Conservation (phyloP, 2,888 invertebrate genomes). For the Caenorhabditis doughertyi region DNA sequence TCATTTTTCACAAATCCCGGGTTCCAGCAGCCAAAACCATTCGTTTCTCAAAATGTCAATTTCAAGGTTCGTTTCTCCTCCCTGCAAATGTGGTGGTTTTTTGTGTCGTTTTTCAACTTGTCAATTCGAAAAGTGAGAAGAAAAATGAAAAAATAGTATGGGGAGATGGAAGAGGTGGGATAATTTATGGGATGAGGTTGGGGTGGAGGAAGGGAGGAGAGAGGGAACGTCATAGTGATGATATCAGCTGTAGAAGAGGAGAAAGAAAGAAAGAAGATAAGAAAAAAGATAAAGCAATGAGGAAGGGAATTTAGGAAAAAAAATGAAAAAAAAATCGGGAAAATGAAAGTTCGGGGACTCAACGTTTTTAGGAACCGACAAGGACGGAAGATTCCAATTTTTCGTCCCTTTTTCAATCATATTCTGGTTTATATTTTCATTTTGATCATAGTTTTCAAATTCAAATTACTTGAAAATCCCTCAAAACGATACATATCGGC, state of each 20-base stretch:
- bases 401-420: no score
- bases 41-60: no score
- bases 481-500: no score
- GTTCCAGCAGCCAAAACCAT: no score
- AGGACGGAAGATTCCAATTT: no score
- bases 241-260: slow-evolving; percentile 43
- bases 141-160: background rate
- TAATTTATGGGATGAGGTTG: slow-evolving; percentile 46
- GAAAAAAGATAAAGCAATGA: slow-evolving; percentile 14
- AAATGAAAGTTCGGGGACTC: no score
- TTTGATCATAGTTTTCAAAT: no score
- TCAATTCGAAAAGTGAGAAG: background rate
- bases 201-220: slow-evolving; percentile 12
- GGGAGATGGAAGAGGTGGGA: slow-evolving; percentile 1
- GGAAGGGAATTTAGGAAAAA: background rate
- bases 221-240: slow-evolving; percentile 23
- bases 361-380: no score
- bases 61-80: no score
- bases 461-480: no score
- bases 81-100: background rate
- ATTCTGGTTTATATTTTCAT: no score
- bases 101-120: background rate
- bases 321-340: background rate
- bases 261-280: background rate
- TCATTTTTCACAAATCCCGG: no score